Evolutionary conservation across 2,797 vertebrate species (phyloP), one percentile per base, ranked within the genome.

Genomic region (Semaprochilodus insignis): DNA sequence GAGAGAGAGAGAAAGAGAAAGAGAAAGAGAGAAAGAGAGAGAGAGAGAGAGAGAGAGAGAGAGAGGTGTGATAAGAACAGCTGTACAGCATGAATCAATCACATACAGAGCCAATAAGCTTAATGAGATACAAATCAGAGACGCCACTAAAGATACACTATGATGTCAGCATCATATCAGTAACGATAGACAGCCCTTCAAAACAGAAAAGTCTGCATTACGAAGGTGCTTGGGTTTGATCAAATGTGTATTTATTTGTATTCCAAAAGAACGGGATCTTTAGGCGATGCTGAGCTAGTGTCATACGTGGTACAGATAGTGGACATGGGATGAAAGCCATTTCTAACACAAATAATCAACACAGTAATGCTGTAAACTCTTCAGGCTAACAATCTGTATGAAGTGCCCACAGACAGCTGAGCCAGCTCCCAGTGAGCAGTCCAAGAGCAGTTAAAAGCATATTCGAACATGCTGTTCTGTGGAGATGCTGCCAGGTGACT

Each of bases 401-500:
- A 87, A 70, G 66, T 40, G 66, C 44, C 44, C 72, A 63, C 23
- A 69, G 44, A 27, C n/a, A 78, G 85, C 48, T 60, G 52, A 60
- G 25, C 10, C 66, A 21, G 34, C 31, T 19, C 66, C 86, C 57
- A 48, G 74, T 73, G 2, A 51, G 63, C 77, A 1, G 67, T 90
- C 89, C 87, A 90, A 86, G 74, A 85, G 83, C 80, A 75, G 67
- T 78, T 83, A 66, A 83, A 48, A 87, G 87, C 81, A 87, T 86
- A 89, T 77, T 86, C 5, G 59, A 86, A 92, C 87, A 86, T 85
- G 83, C 87, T 85, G 90, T 88, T 87, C 88, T 90, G 74, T 85
- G 78, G 91, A 90, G 86, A 87, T 82, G 52, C 77, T 90, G 91
- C 88, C 90, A 90, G 89, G 72, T 75, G 81, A 86, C 78, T 86